These are phyloP conservation scores for Bubo scandiacus DNA, from an alignment of 2,113 vertebrate species.

Conservation along the genomic window DNA sequence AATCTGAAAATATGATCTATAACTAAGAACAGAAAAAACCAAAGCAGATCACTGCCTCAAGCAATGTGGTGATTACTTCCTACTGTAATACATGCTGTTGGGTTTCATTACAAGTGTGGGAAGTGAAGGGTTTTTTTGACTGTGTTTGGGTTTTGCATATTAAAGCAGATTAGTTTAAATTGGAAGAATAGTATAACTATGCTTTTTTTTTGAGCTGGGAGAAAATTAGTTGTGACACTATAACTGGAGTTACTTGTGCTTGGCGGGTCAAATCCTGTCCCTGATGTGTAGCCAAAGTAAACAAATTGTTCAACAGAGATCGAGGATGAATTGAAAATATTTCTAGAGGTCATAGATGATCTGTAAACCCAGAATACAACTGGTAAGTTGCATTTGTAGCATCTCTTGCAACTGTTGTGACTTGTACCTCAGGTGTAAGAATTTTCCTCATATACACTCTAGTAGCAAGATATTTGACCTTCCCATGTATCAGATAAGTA, in stretches of 20 bases:
- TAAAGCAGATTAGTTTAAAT: constrained; percentile 54
- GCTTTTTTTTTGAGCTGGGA: neutral
- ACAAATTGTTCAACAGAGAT: neutral
- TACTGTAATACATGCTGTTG: neutral
- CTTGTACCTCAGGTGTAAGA: neutral
- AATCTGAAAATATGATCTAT: constrained; percentile 59
- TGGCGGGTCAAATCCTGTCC: neutral
- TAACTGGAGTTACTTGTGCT: neutral
- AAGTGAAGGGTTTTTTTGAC: neutral
- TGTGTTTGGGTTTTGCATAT: constrained; percentile 39
- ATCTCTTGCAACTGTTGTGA: neutral
- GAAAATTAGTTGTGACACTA: neutral
- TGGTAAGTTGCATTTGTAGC: neutral
- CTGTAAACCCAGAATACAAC: neutral
- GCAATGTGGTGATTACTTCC: neutral
- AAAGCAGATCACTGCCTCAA: neutral
- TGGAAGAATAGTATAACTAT: neutral
- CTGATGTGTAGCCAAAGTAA: neutral
- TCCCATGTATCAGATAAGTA: neutral
- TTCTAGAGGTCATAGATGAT: neutral
- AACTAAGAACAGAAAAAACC: constrained; percentile 48
- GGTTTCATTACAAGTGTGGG: constrained; percentile 33
- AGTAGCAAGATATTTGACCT: neutral
- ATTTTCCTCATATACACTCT: neutral
- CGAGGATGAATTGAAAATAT: neutral